A percentile compares a stretch with the other conserved stretches of the same genome.
Evolutionary conservation across 2,113 vertebrate species (phyloP).

Genomic region (Melanostigma gelatinosum): DNA sequence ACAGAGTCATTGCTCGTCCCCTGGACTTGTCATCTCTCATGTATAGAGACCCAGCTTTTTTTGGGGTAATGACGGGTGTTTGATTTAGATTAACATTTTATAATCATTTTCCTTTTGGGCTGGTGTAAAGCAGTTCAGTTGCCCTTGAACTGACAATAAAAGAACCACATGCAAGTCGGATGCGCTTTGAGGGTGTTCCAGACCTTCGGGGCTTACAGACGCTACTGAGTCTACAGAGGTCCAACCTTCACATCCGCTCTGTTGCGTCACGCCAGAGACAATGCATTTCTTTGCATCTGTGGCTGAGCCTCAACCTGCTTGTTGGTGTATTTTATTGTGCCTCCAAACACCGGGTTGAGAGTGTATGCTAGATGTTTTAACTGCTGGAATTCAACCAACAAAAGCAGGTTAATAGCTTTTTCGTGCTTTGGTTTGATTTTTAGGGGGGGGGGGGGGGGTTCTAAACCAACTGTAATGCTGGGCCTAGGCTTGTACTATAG

Average conservation of each 20-base stretch:
- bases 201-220: neutral
- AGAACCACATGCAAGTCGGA: neutral
- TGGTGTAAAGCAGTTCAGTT: conserved; percentile 16
- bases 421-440: conserved; percentile 38
- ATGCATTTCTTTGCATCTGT: conserved; percentile 21
- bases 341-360: conserved; percentile 38
- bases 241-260: conserved; percentile 13
- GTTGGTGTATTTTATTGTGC: conserved; percentile 48
- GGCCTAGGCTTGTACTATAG: conserved; percentile 24
- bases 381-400: conserved; percentile 14
- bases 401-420: conserved; percentile 24
- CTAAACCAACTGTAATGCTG: conserved; percentile 33
- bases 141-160: neutral
- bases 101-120: conserved; percentile 10
- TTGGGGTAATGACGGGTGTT: conserved; percentile 21
- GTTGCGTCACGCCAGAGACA: neutral
- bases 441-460: neutral
- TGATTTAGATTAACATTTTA: conserved; percentile 22
- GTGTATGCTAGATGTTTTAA: conserved; percentile 20
- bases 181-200: neutral
- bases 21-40: neutral
- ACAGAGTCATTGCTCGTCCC: neutral
- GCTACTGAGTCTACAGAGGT: conserved; percentile 5
- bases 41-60: neutral
- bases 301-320: conserved; percentile 29